Conservation (phyloP, 2,113 vertebrate species). For the Willisornis vidua region DNA sequence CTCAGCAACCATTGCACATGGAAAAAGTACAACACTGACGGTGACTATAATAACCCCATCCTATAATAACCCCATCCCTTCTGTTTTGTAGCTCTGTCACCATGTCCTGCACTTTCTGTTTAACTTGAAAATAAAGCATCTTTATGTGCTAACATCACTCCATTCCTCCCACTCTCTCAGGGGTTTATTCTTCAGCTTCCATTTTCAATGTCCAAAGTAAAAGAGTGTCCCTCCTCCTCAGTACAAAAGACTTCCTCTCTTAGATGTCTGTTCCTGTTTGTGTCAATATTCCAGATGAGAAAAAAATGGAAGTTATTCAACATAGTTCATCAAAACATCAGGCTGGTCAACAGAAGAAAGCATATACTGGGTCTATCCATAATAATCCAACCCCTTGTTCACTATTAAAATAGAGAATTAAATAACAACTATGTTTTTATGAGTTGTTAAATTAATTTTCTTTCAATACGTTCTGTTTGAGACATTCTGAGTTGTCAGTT, state of each 20-base stretch:
- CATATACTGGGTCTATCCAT: neutral
- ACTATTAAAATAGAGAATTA: neutral
- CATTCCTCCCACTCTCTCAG: neutral
- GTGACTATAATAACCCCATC: neutral
- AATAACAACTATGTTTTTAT: neutral
- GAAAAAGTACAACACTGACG: constrained; percentile 22
- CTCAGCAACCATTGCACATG: neutral
- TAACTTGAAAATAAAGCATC: neutral
- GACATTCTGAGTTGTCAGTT: neutral
- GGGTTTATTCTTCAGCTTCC: neutral
- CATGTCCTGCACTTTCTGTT: neutral
- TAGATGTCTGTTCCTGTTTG: neutral
- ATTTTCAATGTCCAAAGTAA: neutral
- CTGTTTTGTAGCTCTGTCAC: neutral
- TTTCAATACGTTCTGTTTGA: neutral
- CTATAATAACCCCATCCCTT: neutral
- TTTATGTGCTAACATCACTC: neutral
- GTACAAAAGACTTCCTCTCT: neutral
- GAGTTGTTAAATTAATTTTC: neutral
- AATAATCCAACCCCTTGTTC: neutral
- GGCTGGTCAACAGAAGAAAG: neutral
- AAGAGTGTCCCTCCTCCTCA: neutral
- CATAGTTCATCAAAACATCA: neutral
- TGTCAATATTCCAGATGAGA: neutral
- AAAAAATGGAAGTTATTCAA: neutral